Evolutionary conservation across 2,888 invertebrate species (phyloP), one percentile per base, ranked within the genome.

Genomic region (Abrostola tripartita): DNA sequence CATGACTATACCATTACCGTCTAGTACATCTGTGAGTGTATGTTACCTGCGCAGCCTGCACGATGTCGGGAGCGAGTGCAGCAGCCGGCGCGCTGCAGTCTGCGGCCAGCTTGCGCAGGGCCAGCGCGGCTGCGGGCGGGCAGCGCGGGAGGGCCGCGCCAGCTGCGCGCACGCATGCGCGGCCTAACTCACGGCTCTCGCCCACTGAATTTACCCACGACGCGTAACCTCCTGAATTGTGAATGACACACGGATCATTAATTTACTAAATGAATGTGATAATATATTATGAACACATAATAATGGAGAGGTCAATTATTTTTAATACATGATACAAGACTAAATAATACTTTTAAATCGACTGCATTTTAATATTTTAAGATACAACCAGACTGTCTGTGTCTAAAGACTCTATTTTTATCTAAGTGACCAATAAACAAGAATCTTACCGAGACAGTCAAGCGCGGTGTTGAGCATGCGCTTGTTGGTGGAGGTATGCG

Each of bases 61-160:
- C 95, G 64, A 98, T 96, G 65, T 97, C 96, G 36, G 96, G 96
- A 0, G 97, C 97, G 81, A 96, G 97, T 0, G 97, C 97, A 53
- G 96, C 95, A 76, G 99, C 95, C 85, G 96, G 96, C 55, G 96
- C 88, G 79, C 96, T 96, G 85, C 98, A 98, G 88, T 98, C 98
- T 41, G 97, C 95, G 40, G 98, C 97, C 44, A 99, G 95, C 84
- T 98, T 98, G 86, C 98, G 98, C 10, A 99, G 94, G 36, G 99
- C 98, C 89, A 98, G 96, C 69, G 93, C 92, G 5, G 98, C 98
- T 0, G 98, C 97, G 61, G 97, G 96, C 5, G 97, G 96, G 0
- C 97, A 96, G 68, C 97, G 97, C 37, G 96, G 56, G 68, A 94
- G 86, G 59, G 93, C 93, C 10, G 93, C 81, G 81, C 94, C 84